Evolutionary conservation across 1,140 invertebrate species (phyloP).

Genomic region (Leptopilina boulardi): DNA sequence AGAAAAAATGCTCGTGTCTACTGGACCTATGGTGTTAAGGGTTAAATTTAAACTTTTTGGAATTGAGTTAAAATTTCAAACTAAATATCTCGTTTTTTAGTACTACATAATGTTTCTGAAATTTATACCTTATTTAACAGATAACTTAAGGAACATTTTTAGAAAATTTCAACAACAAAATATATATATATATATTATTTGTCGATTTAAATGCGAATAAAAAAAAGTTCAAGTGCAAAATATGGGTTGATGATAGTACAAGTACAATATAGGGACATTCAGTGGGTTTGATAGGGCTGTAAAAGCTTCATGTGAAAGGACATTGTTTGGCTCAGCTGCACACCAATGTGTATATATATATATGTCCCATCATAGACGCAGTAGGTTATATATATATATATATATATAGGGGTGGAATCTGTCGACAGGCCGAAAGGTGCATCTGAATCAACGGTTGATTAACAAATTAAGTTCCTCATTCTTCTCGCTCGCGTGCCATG

Average conservation of each 20-base stretch:
- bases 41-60: too few relatives aligned
- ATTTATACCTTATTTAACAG: too few relatives aligned
- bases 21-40: too few relatives aligned
- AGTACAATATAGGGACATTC: slow-evolving; percentile 45
- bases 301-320: slow-evolving; percentile 76
- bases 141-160: too few relatives aligned
- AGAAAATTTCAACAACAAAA: too few relatives aligned
- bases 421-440: slow-evolving; percentile 68
- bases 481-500: slow-evolving; percentile 59
- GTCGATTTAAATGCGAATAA: neutral
- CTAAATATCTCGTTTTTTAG: too few relatives aligned
- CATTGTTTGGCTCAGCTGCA: slow-evolving; percentile 75
- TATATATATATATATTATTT: too few relatives aligned
- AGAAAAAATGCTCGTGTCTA: too few relatives aligned
- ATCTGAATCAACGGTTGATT: slow-evolving; percentile 75
- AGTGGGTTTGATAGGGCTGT: slow-evolving; percentile 65
- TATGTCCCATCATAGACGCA: slow-evolving; percentile 41
- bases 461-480: slow-evolving; percentile 74
- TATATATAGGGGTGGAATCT: slow-evolving; percentile 50
- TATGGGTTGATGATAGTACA: slow-evolving; percentile 53
- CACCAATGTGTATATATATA: slow-evolving; percentile 58
- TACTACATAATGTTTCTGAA: too few relatives aligned
- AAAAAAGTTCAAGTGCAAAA: slow-evolving; percentile 36
- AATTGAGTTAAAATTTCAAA: too few relatives aligned
- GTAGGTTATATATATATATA: too few relatives aligned